Conservation (phyloP, 2,888 invertebrate species). For the Phortica magna region DNA sequence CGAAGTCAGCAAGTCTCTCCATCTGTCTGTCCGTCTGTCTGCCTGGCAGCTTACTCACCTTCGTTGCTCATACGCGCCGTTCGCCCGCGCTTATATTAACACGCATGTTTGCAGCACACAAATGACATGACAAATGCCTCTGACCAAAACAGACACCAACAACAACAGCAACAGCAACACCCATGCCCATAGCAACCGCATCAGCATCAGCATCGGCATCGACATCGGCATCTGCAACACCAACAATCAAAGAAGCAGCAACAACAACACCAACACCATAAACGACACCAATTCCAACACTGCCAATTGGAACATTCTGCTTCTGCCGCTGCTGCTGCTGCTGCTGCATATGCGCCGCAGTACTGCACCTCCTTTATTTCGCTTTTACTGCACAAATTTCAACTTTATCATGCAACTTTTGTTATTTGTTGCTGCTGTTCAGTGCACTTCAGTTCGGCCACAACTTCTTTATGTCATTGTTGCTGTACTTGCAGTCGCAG, state of each 20-base stretch:
- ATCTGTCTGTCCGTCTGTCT: conserved; percentile 41
- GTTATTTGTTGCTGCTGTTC: conserved; percentile 31
- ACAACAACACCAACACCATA: conserved; percentile 26
- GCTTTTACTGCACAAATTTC: not conserved
- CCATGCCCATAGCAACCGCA: conserved; percentile 2
- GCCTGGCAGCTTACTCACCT: conserved; percentile 33
- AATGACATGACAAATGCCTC: conserved; percentile 76
- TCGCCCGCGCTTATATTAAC: conserved; percentile 57
- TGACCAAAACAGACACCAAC: conserved; percentile 52
- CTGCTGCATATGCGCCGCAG: not conserved
- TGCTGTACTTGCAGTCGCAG: conserved; percentile 3
- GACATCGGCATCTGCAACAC: conserved; percentile 51
- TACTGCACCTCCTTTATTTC: not conserved
- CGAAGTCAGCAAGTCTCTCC: conserved; percentile 50
- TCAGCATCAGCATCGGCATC: conserved; percentile 1
- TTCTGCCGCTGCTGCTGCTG: not conserved
- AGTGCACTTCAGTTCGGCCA: not conserved
- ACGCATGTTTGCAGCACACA: conserved; percentile 66
- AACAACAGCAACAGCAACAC: conserved; percentile 18
- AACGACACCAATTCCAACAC: not conserved
- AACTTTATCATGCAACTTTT: conserved; percentile 9
- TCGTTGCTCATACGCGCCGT: not conserved
- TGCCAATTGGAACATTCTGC: conserved; percentile 1
- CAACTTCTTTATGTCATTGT: conserved; percentile 8
- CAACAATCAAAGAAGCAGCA: conserved; percentile 39